A percentile compares a stretch with the other conserved stretches of the same genome.
These are phyloP conservation scores for Myotis pilosus DNA, from an alignment of 2,797 vertebrate species.

Conservation along the genomic window DNA sequence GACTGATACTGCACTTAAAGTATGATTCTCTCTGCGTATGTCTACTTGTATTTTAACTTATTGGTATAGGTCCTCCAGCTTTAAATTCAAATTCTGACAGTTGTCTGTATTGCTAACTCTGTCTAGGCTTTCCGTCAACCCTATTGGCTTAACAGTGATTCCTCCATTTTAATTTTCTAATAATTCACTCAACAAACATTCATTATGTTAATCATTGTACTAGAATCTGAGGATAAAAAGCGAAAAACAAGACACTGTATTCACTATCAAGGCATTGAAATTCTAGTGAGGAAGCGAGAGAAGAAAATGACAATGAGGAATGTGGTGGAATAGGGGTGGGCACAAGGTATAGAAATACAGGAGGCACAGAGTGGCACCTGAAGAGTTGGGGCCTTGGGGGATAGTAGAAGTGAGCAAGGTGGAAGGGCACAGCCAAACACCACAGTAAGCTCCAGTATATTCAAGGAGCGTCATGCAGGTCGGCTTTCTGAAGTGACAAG, in stretches of 20 bases:
- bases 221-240: not conserved
- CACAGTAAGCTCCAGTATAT: no score
- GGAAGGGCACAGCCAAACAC: not conserved
- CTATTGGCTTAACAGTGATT: not conserved
- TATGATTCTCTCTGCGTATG: not conserved
- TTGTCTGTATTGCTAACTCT: not conserved
- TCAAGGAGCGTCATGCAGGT: not conserved
- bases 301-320: not conserved
- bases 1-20: not conserved
- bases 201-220: not conserved
- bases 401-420: not conserved
- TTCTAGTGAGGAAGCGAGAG: not conserved
- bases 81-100: constrained; percentile 2
- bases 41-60: constrained; percentile 32
- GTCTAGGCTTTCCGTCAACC: constrained; percentile 1
- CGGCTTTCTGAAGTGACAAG: not conserved
- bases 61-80: not conserved
- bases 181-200: constrained; percentile 4
- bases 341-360: not conserved
- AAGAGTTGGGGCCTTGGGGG: not conserved
- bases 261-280: not conserved
- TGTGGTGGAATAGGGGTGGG: not conserved
- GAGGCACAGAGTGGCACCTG: not conserved
- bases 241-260: not conserved
- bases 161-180: constrained; percentile 24